These are phyloP conservation scores for Drosophila ironensis DNA, from an alignment of 1,140 invertebrate genomes.

Conservation along the genomic window DNA sequence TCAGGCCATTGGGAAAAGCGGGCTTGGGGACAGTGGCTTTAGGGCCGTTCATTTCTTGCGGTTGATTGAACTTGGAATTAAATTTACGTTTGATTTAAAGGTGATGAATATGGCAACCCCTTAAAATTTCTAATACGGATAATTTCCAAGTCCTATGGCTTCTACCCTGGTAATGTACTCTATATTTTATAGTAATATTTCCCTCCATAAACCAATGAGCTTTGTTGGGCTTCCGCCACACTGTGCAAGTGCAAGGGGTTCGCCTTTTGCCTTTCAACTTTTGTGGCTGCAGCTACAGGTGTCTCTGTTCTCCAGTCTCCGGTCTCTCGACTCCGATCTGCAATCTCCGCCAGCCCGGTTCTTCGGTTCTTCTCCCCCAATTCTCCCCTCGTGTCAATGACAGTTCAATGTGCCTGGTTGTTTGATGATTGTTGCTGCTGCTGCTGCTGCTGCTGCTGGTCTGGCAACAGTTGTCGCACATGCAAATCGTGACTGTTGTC, in stretches of 20 bases:
- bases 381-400: conserved; percentile 76
- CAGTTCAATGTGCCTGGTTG: conserved; percentile 75
- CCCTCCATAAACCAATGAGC: conserved; percentile 32
- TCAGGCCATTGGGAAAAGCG: conserved; percentile 21
- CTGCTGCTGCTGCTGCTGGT: conserved; percentile 17
- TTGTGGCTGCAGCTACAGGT: conserved; percentile 15
- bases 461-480: conserved; percentile 78
- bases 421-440: conserved; percentile 47
- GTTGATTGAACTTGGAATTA: too few species aligned
- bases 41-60: too few species aligned
- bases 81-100: too few species aligned
- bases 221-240: too few species aligned
- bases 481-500: conserved; percentile 81
- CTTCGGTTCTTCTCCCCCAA: conserved; percentile 31
- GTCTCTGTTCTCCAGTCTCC: conserved; percentile 40
- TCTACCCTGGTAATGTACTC: too few species aligned
- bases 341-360: not conserved
- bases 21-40: conserved; percentile 17
- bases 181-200: too few species aligned
- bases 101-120: too few species aligned
- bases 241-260: too few species aligned
- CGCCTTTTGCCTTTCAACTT: conserved; percentile 78
- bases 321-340: not conserved
- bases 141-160: too few species aligned
- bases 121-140: too few species aligned